These are phyloP conservation scores for Rhyacichthys aspro DNA, from an alignment of 2,797 vertebrate species.

Conservation along the genomic window DNA sequence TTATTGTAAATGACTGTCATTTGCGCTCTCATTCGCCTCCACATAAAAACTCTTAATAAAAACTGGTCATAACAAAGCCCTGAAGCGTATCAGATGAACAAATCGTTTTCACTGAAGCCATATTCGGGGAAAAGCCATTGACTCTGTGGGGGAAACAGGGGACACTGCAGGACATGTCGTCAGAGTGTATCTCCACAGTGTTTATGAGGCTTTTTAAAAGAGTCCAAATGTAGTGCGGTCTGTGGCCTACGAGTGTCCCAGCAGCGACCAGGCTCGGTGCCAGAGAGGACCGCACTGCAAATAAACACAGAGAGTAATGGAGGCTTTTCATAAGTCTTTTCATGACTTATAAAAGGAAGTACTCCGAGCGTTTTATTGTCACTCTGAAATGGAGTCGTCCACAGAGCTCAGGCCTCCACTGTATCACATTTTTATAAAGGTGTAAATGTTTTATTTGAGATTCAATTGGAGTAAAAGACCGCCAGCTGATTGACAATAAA, in stretches of 20 bases:
- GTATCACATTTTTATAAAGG: too few relatives aligned
- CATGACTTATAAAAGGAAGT: too few relatives aligned
- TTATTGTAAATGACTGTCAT: constrained; percentile 42
- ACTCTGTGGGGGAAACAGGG: constrained; percentile 9
- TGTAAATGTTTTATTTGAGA: too few relatives aligned
- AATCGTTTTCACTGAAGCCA: constrained; percentile 60
- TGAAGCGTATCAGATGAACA: constrained; percentile 60
- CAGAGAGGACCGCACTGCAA: constrained; percentile 48
- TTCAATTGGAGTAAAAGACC: too few relatives aligned
- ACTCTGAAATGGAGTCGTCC: too few relatives aligned
- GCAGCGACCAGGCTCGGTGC: constrained; percentile 43
- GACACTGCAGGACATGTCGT: constrained; percentile 30
- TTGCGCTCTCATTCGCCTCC: constrained; percentile 53
- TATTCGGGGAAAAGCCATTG: constrained; percentile 54
- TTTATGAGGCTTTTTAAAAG: constrained; percentile 73
- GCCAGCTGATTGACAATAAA: too few relatives aligned
- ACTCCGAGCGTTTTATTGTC: too few relatives aligned
- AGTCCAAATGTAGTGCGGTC: constrained; percentile 70
- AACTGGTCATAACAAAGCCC: constrained; percentile 47
- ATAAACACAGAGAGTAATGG: constrained; percentile 49
- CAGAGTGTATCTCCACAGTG: constrained; percentile 59
- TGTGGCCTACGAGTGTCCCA: constrained; percentile 66
- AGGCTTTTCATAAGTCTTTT: constrained; percentile 2
- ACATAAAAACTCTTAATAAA: constrained; percentile 65
- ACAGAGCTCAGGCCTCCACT: too few relatives aligned